Evolutionary conservation across 2,888 invertebrate species (phyloP), one percentile per base, ranked within the genome.

Genomic region (Drosophila ochracea): DNA sequence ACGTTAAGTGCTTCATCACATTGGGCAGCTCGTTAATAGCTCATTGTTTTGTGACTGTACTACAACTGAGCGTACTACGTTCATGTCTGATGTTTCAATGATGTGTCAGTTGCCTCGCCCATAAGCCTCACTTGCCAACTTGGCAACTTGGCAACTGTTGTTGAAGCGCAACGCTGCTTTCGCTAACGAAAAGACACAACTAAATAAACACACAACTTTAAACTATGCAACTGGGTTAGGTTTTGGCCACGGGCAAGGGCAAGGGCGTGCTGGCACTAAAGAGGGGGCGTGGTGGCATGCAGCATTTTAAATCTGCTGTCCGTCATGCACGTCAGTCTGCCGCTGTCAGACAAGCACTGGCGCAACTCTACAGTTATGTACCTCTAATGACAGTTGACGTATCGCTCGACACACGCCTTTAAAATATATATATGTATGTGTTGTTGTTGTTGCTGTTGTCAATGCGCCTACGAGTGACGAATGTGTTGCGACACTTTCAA

Each of bases 401-500:
- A 84, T 87, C 64, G 70, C 73, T 1, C 28, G 78, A 69, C 83
- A 71, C 75, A 85, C 88, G 88, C 80, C 80, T 82, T 61, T 31
- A 60, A 77, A 54, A 54, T 43, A 54, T 64, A 53, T 50, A 41
- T 47, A 2, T 52, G 3, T 25, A 25, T 25, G 25, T 25, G 25
- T 25, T 25, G 25, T 25, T 25, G 25, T 3, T 25, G 52, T 58
- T 47, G 43, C 28, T 55, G 68, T 59, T 78, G 73, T 82, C 69
- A 75, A 76, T 73, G 47, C 78, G 74, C 61, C 70, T 68, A 68
- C 76, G 75, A 80, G 69, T 89, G 89, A 91, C 86, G 89, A 85
- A 89, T 91, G 84, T 86, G 84, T 85, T 89, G 78, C 83, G 89
- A 89, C 91, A 91, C 61, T 79, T 85, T 91, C 90, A 86, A 89